Evolutionary conservation across 2,113 vertebrate species (phyloP).

Genomic region (Rhinichthys klamathensis): DNA sequence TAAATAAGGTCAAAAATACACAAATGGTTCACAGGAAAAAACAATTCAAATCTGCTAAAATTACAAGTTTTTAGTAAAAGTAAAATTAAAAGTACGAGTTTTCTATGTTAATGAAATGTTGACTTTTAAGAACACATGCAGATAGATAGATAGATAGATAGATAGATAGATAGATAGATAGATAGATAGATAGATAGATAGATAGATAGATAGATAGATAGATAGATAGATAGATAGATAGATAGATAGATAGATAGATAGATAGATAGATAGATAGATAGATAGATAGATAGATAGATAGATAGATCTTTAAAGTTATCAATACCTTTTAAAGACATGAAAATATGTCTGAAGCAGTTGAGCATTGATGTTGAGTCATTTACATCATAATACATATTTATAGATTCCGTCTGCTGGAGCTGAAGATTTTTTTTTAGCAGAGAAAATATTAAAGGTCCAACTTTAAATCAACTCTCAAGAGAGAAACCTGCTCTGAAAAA

Average conservation of each 20-base stretch:
- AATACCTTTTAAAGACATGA: not conserved
- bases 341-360: conserved; percentile 44
- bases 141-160: too few relatives aligned
- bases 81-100: not conserved
- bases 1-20: not conserved
- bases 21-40: not conserved
- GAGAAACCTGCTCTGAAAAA: not conserved
- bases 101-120: not conserved
- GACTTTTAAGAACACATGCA: not conserved
- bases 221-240: too few relatives aligned
- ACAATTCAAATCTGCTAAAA: not conserved
- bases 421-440: conserved; percentile 18
- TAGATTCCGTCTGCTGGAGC: conserved; percentile 41
- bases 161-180: too few relatives aligned
- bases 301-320: not conserved
- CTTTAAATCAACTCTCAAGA: conserved; percentile 43
- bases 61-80: too few relatives aligned
- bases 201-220: too few relatives aligned
- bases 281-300: not conserved
- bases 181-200: not conserved
- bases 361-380: conserved; percentile 17
- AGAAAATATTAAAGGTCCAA: conserved; percentile 22
- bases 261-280: not conserved
- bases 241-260: too few relatives aligned
- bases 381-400: conserved; percentile 38